A percentile compares a stretch with the other conserved stretches of the same genome.
These are phyloP conservation scores for Chaetogeoica ovagalla DNA, from an alignment of 2,888 invertebrate species.

Conservation along the genomic window DNA sequence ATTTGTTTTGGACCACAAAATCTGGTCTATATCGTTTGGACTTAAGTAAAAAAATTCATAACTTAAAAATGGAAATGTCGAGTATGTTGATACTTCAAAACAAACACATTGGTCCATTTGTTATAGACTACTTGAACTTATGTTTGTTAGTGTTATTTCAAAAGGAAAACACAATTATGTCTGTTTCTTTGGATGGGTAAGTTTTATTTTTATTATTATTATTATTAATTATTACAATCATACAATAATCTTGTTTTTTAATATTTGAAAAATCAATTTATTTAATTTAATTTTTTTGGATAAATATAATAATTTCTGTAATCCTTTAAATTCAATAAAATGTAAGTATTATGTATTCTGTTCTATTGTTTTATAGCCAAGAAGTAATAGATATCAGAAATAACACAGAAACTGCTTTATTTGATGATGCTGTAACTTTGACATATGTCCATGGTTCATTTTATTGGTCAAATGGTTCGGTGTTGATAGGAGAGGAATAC, in stretches of 20 bases:
- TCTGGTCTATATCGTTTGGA: constrained; percentile 77
- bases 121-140: constrained; percentile 80
- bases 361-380: constrained; percentile 61
- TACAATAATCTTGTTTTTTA: too few species aligned
- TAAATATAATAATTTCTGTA: neutral
- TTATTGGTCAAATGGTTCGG: constrained; percentile 82
- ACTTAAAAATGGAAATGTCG: constrained; percentile 68
- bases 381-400: constrained; percentile 73
- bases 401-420: constrained; percentile 76
- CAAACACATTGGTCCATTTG: constrained; percentile 75
- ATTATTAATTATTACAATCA: neutral
- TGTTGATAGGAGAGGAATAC: constrained; percentile 78
- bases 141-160: constrained; percentile 76
- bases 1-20: constrained; percentile 74
- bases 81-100: constrained; percentile 70
- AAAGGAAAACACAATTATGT: constrained; percentile 74
- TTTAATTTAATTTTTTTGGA: constrained; percentile 30
- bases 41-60: constrained; percentile 75
- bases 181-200: constrained; percentile 81
- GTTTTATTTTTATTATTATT: constrained; percentile 56
- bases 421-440: constrained; percentile 74
- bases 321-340: constrained; percentile 55
- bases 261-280: too few species aligned
- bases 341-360: neutral
- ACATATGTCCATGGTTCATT: constrained; percentile 77